phyloP scores from a whole-genome alignment of 2,113 vertebrate species.

The Pygoscelis adeliae region DNA sequence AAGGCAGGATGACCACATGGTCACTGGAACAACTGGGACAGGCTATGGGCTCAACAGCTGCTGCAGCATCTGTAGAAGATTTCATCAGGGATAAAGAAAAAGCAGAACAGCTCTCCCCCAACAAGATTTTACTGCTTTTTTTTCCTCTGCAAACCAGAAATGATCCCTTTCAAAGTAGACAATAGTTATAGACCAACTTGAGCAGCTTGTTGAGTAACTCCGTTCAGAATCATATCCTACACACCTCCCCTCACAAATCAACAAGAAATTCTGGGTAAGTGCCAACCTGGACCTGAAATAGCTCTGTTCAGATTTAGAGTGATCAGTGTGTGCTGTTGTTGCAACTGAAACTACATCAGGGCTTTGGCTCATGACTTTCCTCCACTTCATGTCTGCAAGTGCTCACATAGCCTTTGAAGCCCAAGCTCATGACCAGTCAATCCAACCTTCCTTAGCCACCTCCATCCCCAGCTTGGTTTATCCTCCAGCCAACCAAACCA shows the following conservation, averaged over 20 bases:
- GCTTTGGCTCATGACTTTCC: neutral
- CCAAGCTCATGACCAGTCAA: neutral
- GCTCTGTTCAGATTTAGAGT: neutral
- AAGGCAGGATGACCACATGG: conserved; percentile 86
- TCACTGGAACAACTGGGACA: conserved; percentile 90
- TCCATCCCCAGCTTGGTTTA: neutral
- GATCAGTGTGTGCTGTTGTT: neutral
- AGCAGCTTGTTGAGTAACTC: neutral
- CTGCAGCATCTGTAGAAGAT: conserved; percentile 9
- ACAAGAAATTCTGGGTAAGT: neutral
- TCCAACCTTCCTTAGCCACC: neutral
- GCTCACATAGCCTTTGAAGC: neutral
- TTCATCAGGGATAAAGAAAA: neutral
- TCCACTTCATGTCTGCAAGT: neutral
- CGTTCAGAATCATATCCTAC: neutral
- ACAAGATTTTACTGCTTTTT: neutral
- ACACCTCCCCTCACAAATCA: neutral
- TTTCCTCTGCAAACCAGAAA: neutral
- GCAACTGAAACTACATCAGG: neutral
- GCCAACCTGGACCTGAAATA: neutral
- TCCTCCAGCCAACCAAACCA: neutral
- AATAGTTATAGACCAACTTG: neutral
- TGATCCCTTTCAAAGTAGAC: neutral
- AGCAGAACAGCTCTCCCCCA: neutral
- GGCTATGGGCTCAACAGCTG: neutral